Conservation (phyloP, 2,888 invertebrate genomes). For the Formica aserva region DNA sequence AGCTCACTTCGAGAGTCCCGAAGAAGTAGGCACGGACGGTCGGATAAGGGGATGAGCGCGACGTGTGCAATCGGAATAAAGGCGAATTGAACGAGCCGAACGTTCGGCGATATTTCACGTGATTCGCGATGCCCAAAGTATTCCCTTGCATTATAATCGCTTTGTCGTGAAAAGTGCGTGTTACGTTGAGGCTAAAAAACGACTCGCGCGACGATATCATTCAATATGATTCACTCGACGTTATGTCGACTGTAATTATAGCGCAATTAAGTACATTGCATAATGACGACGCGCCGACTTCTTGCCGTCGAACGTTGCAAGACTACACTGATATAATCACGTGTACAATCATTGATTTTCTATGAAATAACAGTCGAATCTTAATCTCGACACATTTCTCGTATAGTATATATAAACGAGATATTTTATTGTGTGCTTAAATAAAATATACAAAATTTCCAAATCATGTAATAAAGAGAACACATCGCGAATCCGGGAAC, state of each 20-base stretch:
- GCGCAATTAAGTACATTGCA: constrained; percentile 24
- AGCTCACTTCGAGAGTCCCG: constrained; percentile 68
- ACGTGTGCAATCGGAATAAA: constrained; percentile 55
- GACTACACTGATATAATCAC: background rate
- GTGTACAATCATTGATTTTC: constrained; percentile 12
- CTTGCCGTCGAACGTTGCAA: constrained; percentile 16
- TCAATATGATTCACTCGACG: constrained; percentile 37
- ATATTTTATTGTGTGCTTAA: background rate
- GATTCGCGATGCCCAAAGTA: constrained; percentile 6
- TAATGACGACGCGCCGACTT: constrained; percentile 26
- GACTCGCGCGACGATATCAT: background rate
- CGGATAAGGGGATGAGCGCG: constrained; percentile 59
- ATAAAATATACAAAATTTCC: background rate
- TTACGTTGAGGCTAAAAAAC: background rate
- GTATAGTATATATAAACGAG: background rate
- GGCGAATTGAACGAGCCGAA: constrained; percentile 63
- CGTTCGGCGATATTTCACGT: constrained; percentile 45
- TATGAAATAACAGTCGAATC: background rate
- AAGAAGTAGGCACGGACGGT: constrained; percentile 60
- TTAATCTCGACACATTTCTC: background rate
- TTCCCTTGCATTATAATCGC: background rate
- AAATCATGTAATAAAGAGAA: background rate
- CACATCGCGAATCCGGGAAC: background rate
- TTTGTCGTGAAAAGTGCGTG: constrained; percentile 6
- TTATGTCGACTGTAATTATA: constrained; percentile 29